These are phyloP conservation scores for Triops cancriformis DNA, from an alignment of 1,140 invertebrate species.

Conservation along the genomic window DNA sequence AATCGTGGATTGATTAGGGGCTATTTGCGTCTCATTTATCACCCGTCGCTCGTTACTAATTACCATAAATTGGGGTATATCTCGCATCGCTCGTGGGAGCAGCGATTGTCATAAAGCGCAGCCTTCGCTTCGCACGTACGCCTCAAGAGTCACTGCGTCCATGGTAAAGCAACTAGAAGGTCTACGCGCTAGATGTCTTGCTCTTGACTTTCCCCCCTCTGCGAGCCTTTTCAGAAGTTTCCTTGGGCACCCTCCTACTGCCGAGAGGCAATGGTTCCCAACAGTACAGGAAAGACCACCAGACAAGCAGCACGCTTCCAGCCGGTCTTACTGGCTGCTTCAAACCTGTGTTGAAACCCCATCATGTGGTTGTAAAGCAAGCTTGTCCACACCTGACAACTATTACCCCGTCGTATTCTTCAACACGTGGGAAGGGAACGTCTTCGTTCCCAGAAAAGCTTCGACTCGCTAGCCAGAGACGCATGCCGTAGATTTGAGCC, in stretches of 20 bases:
- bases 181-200: constrained; percentile 9
- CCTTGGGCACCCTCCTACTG: neutral
- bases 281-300: neutral
- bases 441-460: neutral
- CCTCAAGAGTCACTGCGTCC: neutral
- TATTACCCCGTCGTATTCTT: neutral
- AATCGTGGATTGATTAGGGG: neutral
- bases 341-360: neutral
- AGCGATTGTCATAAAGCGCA: neutral
- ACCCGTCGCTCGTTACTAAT: neutral
- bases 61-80: neutral
- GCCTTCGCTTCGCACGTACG: neutral
- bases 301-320: neutral
- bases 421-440: neutral
- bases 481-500: too few species aligned
- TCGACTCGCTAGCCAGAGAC: too few species aligned
- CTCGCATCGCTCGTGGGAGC: neutral
- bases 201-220: neutral
- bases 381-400: neutral
- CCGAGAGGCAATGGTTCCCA: neutral
- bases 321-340: neutral
- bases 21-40: constrained; percentile 6
- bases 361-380: neutral
- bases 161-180: neutral
- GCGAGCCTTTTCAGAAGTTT: neutral